Base-by-base conservation (phyloP, 92 coral and sea anemone genomes). In the Zoanthus sociatus region DNA sequence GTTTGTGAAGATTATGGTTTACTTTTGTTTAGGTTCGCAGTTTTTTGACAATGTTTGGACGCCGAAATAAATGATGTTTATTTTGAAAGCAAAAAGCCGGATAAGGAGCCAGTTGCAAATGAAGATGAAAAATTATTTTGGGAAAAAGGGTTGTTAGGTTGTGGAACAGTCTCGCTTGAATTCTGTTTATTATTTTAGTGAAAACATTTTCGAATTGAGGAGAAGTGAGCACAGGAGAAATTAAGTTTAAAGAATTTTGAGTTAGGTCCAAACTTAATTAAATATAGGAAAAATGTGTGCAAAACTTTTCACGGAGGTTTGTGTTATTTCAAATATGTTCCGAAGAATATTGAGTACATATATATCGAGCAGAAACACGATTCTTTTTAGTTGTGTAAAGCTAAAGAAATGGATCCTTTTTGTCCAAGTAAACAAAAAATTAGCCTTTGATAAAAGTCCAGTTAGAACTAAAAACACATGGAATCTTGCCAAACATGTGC, bases 381-480 rank as follows among this genome's bases (percentile, higher is more conserved):
- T 66, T 78, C 82, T 77, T 90, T 87, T 77, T 53, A 86, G 42
- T 61, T 91, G 74, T 73, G 44, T 18, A 69, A 50, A 69, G 82
- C 70, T 45, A 90, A 82, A 51, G 70, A 75, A 45, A 18, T 76
- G 3, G 77, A 71, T 30, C 90, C 90, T 64, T 90, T 90, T 81
- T 87, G 79, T 83, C 90, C 93, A 50, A 90, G 86, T 70, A 21
- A 51, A 77, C 68, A n/a, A 67, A 31, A 81, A 87, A 77, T 75
- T 87, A 45, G 84, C 77, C 77, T 91, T 81, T 84, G 90, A 86
- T 42, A 92, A 88, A 81, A 79, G 82, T 75, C 86, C 88, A 77
- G 88, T 92, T 55, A 88, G 92, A 33, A 82, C 85, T 58, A 81
- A 89, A 78, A 85, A 56, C 86, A 45, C 88, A 92, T 69, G 88